Percentiles rank a stretch among this genome's conserved stretches.
Evolutionary conservation across 1,140 invertebrate species (phyloP).

Genomic region (Cydia fagiglandana): DNA sequence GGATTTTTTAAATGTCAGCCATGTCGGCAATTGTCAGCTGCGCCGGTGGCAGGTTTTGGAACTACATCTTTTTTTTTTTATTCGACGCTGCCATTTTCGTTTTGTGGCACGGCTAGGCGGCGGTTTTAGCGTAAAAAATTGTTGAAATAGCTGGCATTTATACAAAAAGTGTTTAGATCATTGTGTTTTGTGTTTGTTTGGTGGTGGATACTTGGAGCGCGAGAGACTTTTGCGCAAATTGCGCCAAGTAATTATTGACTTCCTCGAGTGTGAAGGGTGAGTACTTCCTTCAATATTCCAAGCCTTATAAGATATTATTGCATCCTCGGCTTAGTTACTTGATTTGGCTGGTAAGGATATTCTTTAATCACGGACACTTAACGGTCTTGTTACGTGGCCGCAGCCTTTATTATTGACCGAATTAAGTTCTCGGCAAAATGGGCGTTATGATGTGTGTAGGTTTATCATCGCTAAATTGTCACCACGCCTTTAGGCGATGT

Average conservation of each 20-base stretch:
- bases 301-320: conserved; percentile 42
- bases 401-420: not conserved
- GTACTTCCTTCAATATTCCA: conserved; percentile 65
- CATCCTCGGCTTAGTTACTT: conserved; percentile 39
- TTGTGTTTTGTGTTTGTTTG: conserved; percentile 51
- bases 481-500: conserved; percentile 38
- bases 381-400: not conserved
- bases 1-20: not conserved
- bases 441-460: conserved; percentile 47
- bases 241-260: conserved; percentile 65
- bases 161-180: conserved; percentile 51
- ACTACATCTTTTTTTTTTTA: conserved; percentile 39
- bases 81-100: conserved; percentile 77
- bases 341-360: not conserved
- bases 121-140: conserved; percentile 55
- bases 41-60: conserved; percentile 33
- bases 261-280: conserved; percentile 72
- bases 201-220: conserved; percentile 45
- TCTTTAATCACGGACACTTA: not conserved
- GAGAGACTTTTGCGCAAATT: conserved; percentile 48
- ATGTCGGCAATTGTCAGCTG: conserved; percentile 9
- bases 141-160: conserved; percentile 50
- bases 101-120: conserved; percentile 75
- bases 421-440: conserved; percentile 40
- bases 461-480: conserved; percentile 47